phyloP scores from a whole-genome alignment of 2,888 invertebrate genomes.

The Tuberolachnus salignus region DNA sequence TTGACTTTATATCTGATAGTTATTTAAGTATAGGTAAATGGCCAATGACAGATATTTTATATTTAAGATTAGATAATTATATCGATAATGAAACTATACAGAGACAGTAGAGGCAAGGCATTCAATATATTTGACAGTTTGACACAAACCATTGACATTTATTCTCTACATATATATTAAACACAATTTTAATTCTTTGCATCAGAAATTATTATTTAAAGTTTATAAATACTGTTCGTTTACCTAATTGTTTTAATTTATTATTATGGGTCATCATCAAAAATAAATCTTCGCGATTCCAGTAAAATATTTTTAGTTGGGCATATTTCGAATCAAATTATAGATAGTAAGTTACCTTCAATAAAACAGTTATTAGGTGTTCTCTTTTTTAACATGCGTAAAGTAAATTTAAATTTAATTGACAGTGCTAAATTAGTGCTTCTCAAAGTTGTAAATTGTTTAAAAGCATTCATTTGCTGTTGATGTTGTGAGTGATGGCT shows the following conservation, averaged over 20 bases:
- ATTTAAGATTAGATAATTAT: constrained; percentile 3
- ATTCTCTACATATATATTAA: no score
- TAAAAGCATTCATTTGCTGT: no score
- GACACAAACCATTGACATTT: background rate
- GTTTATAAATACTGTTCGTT: background rate
- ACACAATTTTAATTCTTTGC: no score
- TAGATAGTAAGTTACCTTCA: no score
- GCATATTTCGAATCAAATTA: background rate
- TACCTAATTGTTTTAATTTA: background rate
- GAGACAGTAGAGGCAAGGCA: no score
- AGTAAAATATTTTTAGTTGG: constrained; percentile 8
- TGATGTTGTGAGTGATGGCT: background rate
- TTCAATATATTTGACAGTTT: background rate
- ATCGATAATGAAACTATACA: background rate
- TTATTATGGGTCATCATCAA: background rate
- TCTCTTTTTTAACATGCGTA: background rate
- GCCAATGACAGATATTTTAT: no score
- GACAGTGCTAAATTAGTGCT: background rate
- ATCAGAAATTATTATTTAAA: no score
- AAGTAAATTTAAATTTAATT: background rate
- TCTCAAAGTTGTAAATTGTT: background rate
- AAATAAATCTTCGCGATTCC: constrained; percentile 1
- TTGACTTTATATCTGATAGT: background rate
- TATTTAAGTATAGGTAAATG: background rate
- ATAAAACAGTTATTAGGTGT: background rate